Conservation (phyloP, 2,888 invertebrate species). For the Esperia sulphurella region DNA sequence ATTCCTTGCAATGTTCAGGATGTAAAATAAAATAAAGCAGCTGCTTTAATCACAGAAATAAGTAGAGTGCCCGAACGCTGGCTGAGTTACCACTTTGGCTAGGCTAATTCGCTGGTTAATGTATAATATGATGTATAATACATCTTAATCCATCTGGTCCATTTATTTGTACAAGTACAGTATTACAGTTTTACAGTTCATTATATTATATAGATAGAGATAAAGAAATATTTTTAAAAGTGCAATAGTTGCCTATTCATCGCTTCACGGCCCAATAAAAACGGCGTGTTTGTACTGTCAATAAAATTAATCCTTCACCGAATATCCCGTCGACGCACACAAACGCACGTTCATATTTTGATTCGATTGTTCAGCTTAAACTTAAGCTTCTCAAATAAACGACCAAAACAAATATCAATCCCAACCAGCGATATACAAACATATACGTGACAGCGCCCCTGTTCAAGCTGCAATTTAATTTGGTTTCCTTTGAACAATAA, state of each 20-base stretch:
- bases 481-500: background rate
- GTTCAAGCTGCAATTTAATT: background rate
- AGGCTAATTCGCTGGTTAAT: too few relatives aligned
- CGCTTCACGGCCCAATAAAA: slow-evolving; percentile 42
- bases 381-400: slow-evolving; percentile 63
- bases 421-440: slow-evolving; percentile 34
- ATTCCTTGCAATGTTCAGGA: too few relatives aligned
- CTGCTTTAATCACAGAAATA: too few relatives aligned
- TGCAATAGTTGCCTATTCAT: slow-evolving; percentile 11
- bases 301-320: slow-evolving; percentile 64
- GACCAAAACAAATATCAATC: slow-evolving; percentile 58
- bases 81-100: too few relatives aligned
- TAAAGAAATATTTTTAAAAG: too few relatives aligned
- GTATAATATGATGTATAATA: slow-evolving; percentile 12
- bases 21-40: too few relatives aligned
- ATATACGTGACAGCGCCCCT: background rate
- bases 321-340: slow-evolving; percentile 47
- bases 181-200: too few relatives aligned
- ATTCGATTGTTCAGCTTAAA: slow-evolving; percentile 69
- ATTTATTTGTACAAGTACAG: too few relatives aligned
- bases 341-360: slow-evolving; percentile 53
- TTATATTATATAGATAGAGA: too few relatives aligned
- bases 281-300: slow-evolving; percentile 53
- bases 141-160: too few relatives aligned
- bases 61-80: too few relatives aligned